These are phyloP conservation scores for Fringilla coelebs DNA, from an alignment of 2,797 vertebrate species.

Conservation along the genomic window DNA sequence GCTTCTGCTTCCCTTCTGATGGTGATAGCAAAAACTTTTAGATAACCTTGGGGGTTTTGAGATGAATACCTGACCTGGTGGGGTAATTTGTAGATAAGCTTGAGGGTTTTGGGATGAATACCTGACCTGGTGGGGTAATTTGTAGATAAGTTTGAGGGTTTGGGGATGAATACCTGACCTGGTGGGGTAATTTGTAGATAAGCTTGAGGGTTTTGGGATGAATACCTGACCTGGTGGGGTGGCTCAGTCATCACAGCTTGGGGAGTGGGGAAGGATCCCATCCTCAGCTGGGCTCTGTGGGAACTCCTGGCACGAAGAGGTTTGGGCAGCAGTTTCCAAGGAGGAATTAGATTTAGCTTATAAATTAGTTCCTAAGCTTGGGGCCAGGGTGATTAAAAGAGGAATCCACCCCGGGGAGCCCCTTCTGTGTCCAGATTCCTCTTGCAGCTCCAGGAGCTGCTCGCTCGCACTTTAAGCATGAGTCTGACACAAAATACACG, in stretches of 20 bases:
- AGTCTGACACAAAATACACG: background rate
- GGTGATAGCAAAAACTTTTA: background rate
- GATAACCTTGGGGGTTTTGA: background rate
- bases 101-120: background rate
- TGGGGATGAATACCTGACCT: background rate
- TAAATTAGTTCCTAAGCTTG: conserved; percentile 46
- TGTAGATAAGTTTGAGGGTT: background rate
- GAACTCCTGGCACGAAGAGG: conserved; percentile 4
- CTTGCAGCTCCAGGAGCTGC: background rate
- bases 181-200: background rate
- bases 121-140: background rate
- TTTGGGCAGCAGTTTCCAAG: background rate
- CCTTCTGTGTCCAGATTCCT: background rate
- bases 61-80: background rate
- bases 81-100: background rate
- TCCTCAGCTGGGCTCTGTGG: background rate
- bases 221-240: background rate
- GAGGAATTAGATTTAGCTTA: conserved; percentile 25
- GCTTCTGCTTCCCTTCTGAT: background rate
- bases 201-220: background rate
- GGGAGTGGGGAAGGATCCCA: background rate
- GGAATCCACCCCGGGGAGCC: background rate
- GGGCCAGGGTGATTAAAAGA: conserved; percentile 22
- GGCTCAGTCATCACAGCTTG: background rate
- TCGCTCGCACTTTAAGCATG: background rate